Evolutionary conservation across 2,113 vertebrate species (phyloP).

Genomic region (Rhodinocichla rosea): DNA sequence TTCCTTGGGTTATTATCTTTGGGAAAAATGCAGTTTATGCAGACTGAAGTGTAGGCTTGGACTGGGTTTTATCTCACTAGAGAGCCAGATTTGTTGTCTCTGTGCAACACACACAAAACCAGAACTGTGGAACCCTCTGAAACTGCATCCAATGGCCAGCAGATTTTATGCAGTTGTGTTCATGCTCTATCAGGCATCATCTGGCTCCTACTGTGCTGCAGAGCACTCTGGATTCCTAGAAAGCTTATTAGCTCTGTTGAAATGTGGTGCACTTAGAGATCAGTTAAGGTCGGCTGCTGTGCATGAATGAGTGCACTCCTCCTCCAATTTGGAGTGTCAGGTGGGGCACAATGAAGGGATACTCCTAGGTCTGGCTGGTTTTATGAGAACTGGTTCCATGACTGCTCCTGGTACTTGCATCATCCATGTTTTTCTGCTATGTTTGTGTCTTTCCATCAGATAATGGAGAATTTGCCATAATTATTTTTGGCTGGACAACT

Average conservation of each 20-base stretch:
- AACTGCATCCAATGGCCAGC: neutral
- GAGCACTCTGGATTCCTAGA: slow-evolving; percentile 10
- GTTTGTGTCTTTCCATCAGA: neutral
- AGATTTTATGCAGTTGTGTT: neutral
- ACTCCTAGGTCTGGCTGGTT: neutral
- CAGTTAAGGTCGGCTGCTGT: neutral
- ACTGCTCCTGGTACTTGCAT: neutral
- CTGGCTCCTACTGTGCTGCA: neutral
- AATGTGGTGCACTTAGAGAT: neutral
- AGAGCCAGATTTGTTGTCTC: neutral
- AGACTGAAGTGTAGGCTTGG: neutral
- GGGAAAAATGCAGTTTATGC: neutral
- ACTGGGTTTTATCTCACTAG: neutral
- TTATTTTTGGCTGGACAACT: slow-evolving; percentile 14
- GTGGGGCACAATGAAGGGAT: neutral
- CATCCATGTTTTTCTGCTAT: neutral
- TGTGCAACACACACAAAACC: accelerated
- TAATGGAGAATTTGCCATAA: neutral
- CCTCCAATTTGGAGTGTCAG: neutral
- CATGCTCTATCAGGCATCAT: neutral
- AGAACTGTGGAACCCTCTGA: neutral
- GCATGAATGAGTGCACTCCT: neutral
- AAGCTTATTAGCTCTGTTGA: slow-evolving; percentile 12
- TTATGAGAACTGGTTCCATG: neutral
- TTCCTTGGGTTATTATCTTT: neutral